Conservation (phyloP, 2,113 vertebrate genomes). For the Hippotragus niger region DNA sequence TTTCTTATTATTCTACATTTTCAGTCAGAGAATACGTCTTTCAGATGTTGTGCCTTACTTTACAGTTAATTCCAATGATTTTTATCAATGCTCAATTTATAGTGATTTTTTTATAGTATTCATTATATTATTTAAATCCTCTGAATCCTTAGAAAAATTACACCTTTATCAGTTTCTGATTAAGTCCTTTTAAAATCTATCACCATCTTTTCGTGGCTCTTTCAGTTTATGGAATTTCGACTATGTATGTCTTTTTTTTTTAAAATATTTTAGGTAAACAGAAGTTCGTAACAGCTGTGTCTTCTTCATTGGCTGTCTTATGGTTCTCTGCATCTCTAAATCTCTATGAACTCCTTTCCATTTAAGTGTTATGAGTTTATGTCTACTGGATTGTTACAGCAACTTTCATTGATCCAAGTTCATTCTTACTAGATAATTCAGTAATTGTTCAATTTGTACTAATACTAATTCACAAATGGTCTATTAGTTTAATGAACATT, state of each 20-base stretch:
- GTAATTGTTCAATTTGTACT: constrained; percentile 46
- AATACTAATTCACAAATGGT: constrained; percentile 22
- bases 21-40: not conserved
- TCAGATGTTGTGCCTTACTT: not conserved
- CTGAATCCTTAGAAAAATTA: not conserved
- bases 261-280: not conserved
- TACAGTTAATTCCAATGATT: not conserved
- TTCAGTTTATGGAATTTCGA: not conserved
- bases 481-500: not conserved
- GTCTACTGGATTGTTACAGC: not conserved
- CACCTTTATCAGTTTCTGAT: not conserved
- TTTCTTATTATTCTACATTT: not conserved
- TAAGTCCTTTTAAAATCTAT: not conserved
- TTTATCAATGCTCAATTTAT: not conserved
- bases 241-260: not conserved
- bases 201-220: not conserved
- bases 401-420: constrained; percentile 28
- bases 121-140: not conserved
- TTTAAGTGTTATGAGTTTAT: constrained; percentile 13
- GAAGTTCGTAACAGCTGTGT: not conserved
- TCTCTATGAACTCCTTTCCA: not conserved
- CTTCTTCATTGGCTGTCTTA: not conserved
- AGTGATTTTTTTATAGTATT: not conserved
- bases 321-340: not conserved
- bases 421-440: not conserved